phyloP scores from a whole-genome alignment of 1,140 invertebrate genomes.

The Rhopalosiphum padi region DNA sequence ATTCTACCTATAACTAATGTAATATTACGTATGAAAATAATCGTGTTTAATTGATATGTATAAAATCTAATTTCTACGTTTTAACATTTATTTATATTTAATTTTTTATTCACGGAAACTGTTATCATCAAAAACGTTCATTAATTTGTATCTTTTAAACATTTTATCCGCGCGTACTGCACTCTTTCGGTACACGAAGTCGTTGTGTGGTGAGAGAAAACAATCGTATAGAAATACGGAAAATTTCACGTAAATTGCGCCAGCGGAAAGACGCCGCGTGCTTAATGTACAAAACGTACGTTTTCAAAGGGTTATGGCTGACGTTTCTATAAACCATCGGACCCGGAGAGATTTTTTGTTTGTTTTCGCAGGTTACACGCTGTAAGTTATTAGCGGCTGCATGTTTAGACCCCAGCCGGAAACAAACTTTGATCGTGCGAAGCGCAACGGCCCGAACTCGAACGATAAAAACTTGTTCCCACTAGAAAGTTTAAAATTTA shows the following conservation, averaged over 20 bases:
- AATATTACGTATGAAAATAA: not conserved
- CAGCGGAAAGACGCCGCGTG: not conserved
- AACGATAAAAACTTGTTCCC: slow-evolving; percentile 36
- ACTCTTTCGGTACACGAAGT: too few relatives aligned
- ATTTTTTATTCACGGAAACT: not conserved
- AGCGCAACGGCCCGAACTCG: slow-evolving; percentile 6
- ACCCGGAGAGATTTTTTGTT: slow-evolving; percentile 26
- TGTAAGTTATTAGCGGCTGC: slow-evolving; percentile 36
- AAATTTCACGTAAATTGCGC: not conserved
- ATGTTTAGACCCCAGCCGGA: not conserved
- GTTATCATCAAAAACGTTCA: not conserved
- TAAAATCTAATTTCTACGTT: not conserved
- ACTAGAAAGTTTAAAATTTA: slow-evolving; percentile 46
- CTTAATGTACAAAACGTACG: not conserved
- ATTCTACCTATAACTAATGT: not conserved
- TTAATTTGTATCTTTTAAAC: not conserved
- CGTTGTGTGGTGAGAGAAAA: not conserved
- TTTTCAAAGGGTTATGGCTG: not conserved
- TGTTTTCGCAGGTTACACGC: not conserved
- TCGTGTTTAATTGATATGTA: not conserved
- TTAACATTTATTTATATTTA: not conserved
- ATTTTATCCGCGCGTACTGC: not conserved
- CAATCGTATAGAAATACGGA: not conserved
- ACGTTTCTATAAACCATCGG: not conserved
- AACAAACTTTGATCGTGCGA: slow-evolving; percentile 17